Evolutionary conservation across 1,140 invertebrate species (phyloP).

Genomic region (Nixonia krombeini): DNA sequence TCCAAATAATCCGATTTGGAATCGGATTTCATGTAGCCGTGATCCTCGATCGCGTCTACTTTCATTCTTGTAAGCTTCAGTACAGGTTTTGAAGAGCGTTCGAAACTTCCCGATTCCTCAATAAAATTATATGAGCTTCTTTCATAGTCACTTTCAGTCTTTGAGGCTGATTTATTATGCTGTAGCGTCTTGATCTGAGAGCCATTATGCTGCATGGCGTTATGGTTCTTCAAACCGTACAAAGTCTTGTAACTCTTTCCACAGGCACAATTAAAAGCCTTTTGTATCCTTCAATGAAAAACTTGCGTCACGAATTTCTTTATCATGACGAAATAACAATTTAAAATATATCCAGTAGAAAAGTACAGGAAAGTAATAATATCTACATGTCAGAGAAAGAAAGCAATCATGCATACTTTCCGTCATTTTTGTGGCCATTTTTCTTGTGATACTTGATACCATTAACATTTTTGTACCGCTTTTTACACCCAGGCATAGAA

Average conservation of each 20-base stretch:
- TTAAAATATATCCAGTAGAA: not conserved
- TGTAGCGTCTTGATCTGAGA: slow-evolving; percentile 30
- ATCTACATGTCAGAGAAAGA: no score
- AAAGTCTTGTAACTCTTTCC: slow-evolving; percentile 87
- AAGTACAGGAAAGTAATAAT: no score
- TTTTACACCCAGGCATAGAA: slow-evolving; percentile 87
- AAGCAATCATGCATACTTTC: slow-evolving; percentile 81
- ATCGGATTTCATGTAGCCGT: slow-evolving; percentile 59
- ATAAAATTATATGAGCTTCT: not conserved
- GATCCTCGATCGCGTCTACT: slow-evolving; percentile 61
- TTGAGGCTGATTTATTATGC: slow-evolving; percentile 15
- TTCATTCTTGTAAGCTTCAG: slow-evolving; percentile 50
- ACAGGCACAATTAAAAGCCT: slow-evolving; percentile 85
- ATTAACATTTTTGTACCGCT: slow-evolving; percentile 90
- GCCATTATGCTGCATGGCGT: slow-evolving; percentile 74
- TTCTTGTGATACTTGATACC: slow-evolving; percentile 90
- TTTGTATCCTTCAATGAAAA: slow-evolving; percentile 75
- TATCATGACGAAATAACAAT: not conserved
- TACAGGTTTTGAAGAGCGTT: slow-evolving; percentile 1
- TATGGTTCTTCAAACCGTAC: slow-evolving; percentile 82
- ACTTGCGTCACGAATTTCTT: not conserved
- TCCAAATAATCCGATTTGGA: slow-evolving; percentile 7
- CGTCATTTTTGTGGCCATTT: slow-evolving; percentile 87
- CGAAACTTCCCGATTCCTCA: slow-evolving; percentile 4
- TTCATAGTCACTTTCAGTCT: slow-evolving; percentile 31